Evolutionary conservation across 2,113 vertebrate genomes (phyloP).

Genomic region (Columba janthina): DNA sequence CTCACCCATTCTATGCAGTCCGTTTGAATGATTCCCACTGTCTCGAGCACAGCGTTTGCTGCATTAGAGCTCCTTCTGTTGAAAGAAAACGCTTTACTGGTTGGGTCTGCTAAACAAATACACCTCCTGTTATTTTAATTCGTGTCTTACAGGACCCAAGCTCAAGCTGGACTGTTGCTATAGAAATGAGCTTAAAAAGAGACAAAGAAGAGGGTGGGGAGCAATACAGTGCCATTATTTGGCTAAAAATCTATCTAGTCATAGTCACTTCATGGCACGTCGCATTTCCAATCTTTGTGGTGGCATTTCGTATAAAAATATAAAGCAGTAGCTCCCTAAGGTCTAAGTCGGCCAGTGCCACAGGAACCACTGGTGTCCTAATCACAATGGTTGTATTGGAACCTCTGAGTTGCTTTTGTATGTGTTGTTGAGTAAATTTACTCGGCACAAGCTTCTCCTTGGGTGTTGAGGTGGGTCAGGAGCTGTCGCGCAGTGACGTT

Average conservation of each 20-base stretch:
- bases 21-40: neutral
- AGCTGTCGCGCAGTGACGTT: neutral
- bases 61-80: conserved; percentile 45
- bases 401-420: neutral
- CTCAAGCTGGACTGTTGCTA: neutral
- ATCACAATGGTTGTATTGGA: neutral
- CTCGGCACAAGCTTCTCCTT: neutral
- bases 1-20: neutral
- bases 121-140: neutral
- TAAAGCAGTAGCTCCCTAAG: neutral
- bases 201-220: neutral
- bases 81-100: neutral
- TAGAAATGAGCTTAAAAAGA: neutral
- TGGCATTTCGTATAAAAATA: neutral
- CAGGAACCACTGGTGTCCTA: neutral
- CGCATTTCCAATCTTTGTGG: neutral
- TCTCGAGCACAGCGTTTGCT: neutral
- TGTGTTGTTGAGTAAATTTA: neutral
- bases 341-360: neutral
- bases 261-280: neutral
- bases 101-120: neutral
- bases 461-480: neutral
- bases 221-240: neutral
- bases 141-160: neutral
- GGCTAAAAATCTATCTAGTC: neutral